Evolutionary conservation across 2,113 vertebrate genomes (phyloP).

Genomic region (Saimiri boliviensis): DNA sequence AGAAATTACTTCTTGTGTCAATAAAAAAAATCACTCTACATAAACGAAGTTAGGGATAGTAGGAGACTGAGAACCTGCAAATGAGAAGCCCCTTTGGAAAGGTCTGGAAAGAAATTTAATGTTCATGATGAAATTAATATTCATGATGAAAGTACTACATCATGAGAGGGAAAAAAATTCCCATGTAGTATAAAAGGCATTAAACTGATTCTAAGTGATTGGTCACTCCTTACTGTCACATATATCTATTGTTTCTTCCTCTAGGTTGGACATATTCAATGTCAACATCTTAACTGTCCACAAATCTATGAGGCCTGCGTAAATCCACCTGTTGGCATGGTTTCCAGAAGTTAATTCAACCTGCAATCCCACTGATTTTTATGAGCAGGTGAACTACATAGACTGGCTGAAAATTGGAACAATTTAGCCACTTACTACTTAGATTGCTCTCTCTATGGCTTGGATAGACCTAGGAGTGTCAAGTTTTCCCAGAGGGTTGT

Average conservation of each 20-base stretch:
- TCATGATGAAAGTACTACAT: neutral
- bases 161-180: neutral
- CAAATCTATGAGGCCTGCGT: neutral
- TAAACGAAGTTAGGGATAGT: neutral
- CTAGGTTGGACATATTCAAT: neutral
- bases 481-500: neutral
- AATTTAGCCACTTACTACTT: neutral
- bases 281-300: neutral
- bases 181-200: neutral
- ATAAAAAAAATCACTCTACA: neutral
- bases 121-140: neutral
- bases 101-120: neutral
- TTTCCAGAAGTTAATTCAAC: neutral
- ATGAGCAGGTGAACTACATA: neutral
- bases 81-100: neutral
- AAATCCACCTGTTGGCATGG: neutral
- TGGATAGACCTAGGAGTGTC: neutral
- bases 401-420: neutral
- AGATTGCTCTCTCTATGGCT: neutral
- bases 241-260: neutral
- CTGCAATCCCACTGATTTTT: neutral
- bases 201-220: neutral
- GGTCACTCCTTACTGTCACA: neutral
- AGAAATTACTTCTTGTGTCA: neutral
- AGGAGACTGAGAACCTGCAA: neutral